Base-by-base conservation (phyloP, 1,140 invertebrate species). In the Drosophila kikkawai region DNA sequence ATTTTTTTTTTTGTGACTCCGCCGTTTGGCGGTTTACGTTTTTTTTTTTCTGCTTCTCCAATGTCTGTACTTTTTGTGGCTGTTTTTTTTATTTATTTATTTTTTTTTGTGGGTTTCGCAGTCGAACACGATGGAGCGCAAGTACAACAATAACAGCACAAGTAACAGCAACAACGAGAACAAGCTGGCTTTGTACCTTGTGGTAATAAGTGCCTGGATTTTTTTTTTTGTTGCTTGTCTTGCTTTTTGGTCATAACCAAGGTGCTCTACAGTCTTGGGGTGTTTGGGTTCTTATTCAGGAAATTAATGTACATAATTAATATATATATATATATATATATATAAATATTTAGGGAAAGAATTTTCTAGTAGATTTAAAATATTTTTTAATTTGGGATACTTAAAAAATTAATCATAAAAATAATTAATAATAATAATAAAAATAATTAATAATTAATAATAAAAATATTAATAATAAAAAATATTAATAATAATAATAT, bases 1-100 rank as follows among this genome's bases (percentile, higher is more conserved):
- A 37, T 48, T 44, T 36, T 26, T 56, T 60, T 60, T 41, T 50
- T 45, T 65, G 34, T 45, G 63, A 71, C 68, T 80, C 32, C 65
- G 56, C 55, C 61, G 48, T 81, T 87, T 86, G 79, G 79, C 80
- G 63, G 64, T 58, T 80, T 45, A 13, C 59, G 75, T 74, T 65
- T 65, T 41, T 65, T 29, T 29, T 56, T 55, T 53, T 44, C 42
- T 22, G 39, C 51, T 66, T 79, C 55, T 55, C 45, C 36, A 34
- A 64, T 75, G 71, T 80, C 69, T 81, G 78, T 80, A 71, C 59
- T 69, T 50, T 75, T 69, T 83, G 64, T 57, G 51, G 51, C 13
- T 67, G 57, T 42, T 51, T 57, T 50, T 59, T 29, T 29, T 4
- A 5, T 26, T 5, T 4, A 19, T 22, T 6, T 29, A 6, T 57